Evolutionary conservation across 2,888 invertebrate species (phyloP), one percentile per base, ranked within the genome.

Genomic region (Allacma fusca): DNA sequence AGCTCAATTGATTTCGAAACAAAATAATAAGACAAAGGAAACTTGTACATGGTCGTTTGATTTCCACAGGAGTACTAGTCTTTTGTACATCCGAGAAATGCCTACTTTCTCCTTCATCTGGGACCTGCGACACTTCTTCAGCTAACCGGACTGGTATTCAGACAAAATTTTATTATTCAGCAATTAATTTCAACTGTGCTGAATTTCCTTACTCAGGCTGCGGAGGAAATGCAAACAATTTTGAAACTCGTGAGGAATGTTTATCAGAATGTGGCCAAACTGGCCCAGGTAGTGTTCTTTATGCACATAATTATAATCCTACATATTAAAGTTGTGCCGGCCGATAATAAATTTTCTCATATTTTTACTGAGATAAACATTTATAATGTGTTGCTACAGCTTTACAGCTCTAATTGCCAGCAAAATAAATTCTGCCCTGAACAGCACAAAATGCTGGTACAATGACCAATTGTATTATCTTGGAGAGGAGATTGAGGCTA

Each of bases 141-240:
- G 9, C 62, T 9, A 23, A 50, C 19, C 1, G n/a, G 19, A 50
- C 50, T 9, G n/a, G 5, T 12, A n/a, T 16, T n/a, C 29, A 19
- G 29, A 24, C 65, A 43, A 65, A 80, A n/a, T 83, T 67, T 59
- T 83, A 81, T 57, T 81, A 81, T 28, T 81, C 80, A 9, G 59
- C 75, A 0, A 75, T 65, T 19, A 83, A 80, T 72, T 71, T 80
- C 24, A 81, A 83, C 70, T 83, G 82, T 40, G 77, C 80, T 12
- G 77, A 80, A 59, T 81, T 83, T 62, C 81, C 81, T 29, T 83
- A 80, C 50, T 71, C 81, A 1, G 81, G 81, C 9, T 81, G 81
- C 50, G 81, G 79, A 26, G 81, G 82, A 40, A 81, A 81, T 75
- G 68, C 72, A 23, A 83, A 83, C 69, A 83, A 83, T 62, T 83